Conservation (phyloP, 37 sponge, comb jelly and placozoan genomes). For the Halichondria panicea region DNA sequence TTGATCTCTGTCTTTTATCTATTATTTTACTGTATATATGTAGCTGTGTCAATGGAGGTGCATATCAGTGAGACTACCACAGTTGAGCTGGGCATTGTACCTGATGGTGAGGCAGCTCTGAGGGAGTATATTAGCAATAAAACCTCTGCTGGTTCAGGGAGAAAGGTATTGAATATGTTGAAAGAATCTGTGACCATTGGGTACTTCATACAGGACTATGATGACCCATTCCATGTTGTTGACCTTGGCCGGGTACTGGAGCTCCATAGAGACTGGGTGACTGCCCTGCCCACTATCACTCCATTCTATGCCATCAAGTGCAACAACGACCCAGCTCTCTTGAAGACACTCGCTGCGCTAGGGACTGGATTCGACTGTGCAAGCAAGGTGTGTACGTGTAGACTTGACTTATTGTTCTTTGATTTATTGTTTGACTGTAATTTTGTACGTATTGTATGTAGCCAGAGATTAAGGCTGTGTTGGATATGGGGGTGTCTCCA, state of each 20-base stretch:
- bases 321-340: conserved; percentile 76
- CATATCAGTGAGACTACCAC: no score
- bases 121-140: no score
- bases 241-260: conserved; percentile 48
- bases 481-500: conserved; percentile 62
- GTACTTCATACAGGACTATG: conserved; percentile 45
- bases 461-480: conserved; percentile 67
- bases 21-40: no score
- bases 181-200: no score
- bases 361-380: conserved; percentile 95
- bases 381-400: conserved; percentile 51
- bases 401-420: neutral
- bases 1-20: no score
- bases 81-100: no score
- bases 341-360: conserved; percentile 63
- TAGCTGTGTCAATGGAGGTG: no score
- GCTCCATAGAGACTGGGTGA: conserved; percentile 58
- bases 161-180: no score
- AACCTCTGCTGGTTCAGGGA: no score
- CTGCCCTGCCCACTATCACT: conserved; percentile 56
- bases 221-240: conserved; percentile 81
- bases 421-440: no score
- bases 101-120: no score
- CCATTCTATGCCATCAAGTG: conserved; percentile 96
- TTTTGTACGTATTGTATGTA: neutral